A percentile compares a stretch with the other conserved stretches of the same genome.
Evolutionary conservation across 1,140 invertebrate genomes (phyloP).

Genomic region (Sogatella furcifera): DNA sequence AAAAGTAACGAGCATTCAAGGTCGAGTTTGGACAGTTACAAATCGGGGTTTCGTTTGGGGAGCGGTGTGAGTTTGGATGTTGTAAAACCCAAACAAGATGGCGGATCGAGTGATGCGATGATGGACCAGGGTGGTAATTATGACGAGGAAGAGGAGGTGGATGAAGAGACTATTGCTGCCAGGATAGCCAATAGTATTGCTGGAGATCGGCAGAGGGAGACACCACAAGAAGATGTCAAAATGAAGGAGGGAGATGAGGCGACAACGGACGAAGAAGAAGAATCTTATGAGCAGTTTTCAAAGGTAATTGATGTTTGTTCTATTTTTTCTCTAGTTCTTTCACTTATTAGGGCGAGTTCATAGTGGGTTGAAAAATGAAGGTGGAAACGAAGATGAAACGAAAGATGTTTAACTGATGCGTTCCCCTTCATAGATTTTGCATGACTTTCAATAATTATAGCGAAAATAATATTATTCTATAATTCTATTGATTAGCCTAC

Average conservation of each 20-base stretch:
- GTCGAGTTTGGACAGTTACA: background rate
- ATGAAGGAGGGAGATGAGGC: slow-evolving; percentile 24
- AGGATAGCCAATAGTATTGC: slow-evolving; percentile 1
- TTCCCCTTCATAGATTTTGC: no score
- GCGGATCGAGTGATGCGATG: background rate
- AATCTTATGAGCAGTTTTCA: background rate
- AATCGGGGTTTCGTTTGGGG: background rate
- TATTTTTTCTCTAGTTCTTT: no score
- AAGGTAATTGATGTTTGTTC: no score
- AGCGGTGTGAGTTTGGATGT: background rate
- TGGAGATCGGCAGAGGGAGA: slow-evolving; percentile 26
- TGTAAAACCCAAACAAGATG: background rate
- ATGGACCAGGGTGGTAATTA: slow-evolving; percentile 6
- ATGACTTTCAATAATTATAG: no score
- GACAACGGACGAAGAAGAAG: slow-evolving; percentile 17
- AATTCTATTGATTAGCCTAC: no score
- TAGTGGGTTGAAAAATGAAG: no score
- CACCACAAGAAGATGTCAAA: slow-evolving; percentile 15
- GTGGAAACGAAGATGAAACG: no score
- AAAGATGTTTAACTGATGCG: no score
- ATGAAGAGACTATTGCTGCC: slow-evolving; percentile 6
- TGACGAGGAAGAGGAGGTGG: slow-evolving; percentile 13
- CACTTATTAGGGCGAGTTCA: no score
- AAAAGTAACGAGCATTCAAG: background rate
- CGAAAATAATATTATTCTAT: no score